phyloP scores from a whole-genome alignment of 2,797 vertebrate species.

The Acridotheres tristis region DNA sequence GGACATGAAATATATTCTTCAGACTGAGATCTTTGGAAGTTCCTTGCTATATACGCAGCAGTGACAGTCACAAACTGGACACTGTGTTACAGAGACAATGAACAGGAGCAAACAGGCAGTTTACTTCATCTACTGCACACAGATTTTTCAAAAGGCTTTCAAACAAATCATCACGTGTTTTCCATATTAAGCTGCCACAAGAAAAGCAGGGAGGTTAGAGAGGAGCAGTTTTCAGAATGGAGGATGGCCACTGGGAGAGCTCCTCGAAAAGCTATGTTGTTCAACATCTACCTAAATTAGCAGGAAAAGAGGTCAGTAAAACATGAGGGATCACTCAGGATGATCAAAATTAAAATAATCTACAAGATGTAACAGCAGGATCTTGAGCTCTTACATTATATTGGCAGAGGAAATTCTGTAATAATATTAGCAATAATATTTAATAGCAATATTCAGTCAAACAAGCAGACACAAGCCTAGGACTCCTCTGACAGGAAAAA shows the following conservation, averaged over 20 bases:
- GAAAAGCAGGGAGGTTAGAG: not conserved
- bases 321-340: not conserved
- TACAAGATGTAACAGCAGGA: not conserved
- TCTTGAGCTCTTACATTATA: not conserved
- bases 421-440: not conserved
- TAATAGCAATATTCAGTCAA: not conserved
- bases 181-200: not conserved
- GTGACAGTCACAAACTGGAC: not conserved
- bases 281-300: not conserved
- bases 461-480: not conserved
- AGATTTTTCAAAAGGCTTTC: not conserved
- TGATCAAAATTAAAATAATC: not conserved
- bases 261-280: not conserved
- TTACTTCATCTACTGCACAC: not conserved
- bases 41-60: accelerated
- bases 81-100: not conserved
- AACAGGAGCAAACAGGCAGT: not conserved
- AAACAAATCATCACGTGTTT: not conserved
- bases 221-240: not conserved
- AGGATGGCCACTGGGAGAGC: not conserved
- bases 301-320: not conserved
- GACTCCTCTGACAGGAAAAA: not conserved
- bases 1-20: not conserved
- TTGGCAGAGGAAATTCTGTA: not conserved
- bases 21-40: not conserved